Evolutionary conservation across 2,797 vertebrate genomes (phyloP).

Genomic region (Chelonia mydas): DNA sequence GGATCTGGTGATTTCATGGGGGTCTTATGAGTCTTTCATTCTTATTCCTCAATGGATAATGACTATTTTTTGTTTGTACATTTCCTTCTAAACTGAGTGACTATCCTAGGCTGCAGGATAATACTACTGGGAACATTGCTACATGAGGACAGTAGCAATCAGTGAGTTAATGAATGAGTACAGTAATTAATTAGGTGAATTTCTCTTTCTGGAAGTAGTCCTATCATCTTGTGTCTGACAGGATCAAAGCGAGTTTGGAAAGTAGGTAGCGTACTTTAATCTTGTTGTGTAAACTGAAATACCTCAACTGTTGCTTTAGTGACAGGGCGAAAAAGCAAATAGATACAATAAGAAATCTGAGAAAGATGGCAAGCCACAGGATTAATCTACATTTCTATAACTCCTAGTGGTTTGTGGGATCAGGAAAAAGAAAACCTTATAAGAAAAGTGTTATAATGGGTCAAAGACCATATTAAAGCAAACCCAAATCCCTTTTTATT

Average conservation of each 20-base stretch:
- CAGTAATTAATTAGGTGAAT: constrained; percentile 49
- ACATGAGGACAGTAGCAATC: not conserved
- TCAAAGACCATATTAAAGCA: not conserved
- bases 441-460: not conserved
- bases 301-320: constrained; percentile 16
- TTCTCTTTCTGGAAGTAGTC: constrained; percentile 34
- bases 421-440: not conserved
- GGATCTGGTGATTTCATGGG: not conserved
- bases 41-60: constrained; percentile 27
- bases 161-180: constrained; percentile 52
- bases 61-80: not conserved
- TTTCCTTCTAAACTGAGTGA: constrained; percentile 31
- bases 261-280: constrained; percentile 11
- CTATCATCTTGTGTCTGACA: not conserved
- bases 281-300: constrained; percentile 24
- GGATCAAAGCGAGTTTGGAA: constrained; percentile 46
- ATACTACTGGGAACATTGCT: constrained; percentile 13
- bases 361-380: constrained; percentile 24
- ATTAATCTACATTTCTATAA: constrained; percentile 43
- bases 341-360: constrained; percentile 38
- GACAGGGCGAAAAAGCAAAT: not conserved
- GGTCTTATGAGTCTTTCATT: constrained; percentile 16
- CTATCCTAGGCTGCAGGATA: not conserved
- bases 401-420: constrained; percentile 3
- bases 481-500: not conserved